Conservation (phyloP, 1,140 invertebrate genomes). For the Dryas iulia region DNA sequence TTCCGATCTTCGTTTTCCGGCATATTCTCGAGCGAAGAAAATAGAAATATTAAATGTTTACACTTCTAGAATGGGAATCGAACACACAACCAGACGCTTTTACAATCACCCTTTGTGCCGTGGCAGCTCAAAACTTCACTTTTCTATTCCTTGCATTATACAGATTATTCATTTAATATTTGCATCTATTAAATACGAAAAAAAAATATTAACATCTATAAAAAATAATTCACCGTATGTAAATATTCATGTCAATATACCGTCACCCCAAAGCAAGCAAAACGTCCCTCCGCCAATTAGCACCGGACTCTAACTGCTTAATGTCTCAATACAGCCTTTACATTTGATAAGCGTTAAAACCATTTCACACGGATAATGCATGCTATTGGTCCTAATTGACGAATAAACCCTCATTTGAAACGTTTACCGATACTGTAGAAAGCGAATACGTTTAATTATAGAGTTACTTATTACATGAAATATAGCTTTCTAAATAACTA, state of each 20-base stretch:
- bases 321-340: slow-evolving; percentile 64
- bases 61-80: too few species aligned
- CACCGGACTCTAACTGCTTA: slow-evolving; percentile 53
- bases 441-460: neutral
- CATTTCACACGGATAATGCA: slow-evolving; percentile 43
- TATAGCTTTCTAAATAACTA: too few species aligned
- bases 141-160: too few species aligned
- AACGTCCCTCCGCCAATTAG: slow-evolving; percentile 71
- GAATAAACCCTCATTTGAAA: slow-evolving; percentile 4
- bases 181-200: too few species aligned
- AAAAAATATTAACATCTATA: neutral
- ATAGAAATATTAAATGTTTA: too few species aligned
- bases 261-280: slow-evolving; percentile 69
- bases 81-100: too few species aligned
- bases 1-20: too few species aligned
- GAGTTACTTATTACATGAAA: too few species aligned
- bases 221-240: slow-evolving; percentile 61
- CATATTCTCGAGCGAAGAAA: too few species aligned
- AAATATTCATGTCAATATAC: slow-evolving; percentile 70
- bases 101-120: too few species aligned
- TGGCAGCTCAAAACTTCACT: too few species aligned
- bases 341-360: slow-evolving; percentile 43
- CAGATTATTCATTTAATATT: too few species aligned
- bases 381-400: slow-evolving; percentile 33
- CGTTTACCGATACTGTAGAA: neutral